Base-by-base conservation (phyloP, 2,113 vertebrate genomes). In the Etheostoma spectabile region DNA sequence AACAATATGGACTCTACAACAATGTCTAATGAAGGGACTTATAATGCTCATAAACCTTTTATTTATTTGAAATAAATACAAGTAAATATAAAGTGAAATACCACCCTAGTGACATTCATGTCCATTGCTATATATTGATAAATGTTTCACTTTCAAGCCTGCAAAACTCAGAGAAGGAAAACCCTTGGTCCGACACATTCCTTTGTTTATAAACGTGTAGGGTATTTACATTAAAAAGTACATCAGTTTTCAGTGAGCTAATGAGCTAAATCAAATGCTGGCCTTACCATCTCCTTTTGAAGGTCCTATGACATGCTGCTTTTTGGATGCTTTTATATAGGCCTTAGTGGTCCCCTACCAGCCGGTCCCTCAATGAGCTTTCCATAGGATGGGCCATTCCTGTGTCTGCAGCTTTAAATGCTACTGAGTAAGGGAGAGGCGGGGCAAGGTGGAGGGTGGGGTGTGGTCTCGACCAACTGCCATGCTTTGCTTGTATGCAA, bases 271-370 rank as follows among this genome's bases (percentile, higher is more conserved):
- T 70, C 85, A 91, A 87, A 83, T 19, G 55, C 59, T 68, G 67
- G 77, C n/a, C 73, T 79, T 85, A 80, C 80, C 72, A 62, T 86
- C 64, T 82, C 63, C 66, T 57, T 84, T 94, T 90, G 94, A 91
- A 27, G 27, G 27, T 27, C 27, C 27, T 27, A 27, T 27, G 27
- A 27, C 27, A 3, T 27, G 27, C 27, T 27, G 30, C 30, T 30
- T 30, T 30, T 30, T 30, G 30, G 30, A 30, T 30, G 30, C 30
- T 30, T 30, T 30, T 3, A 30, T 30, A 4, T 30, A 30, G 30
- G 30, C 30, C 30, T 3, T 30, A 30, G 30, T 30, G 30, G 30
- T 30, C 30, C 30, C 30, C 30, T 30, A 30, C 4, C 30, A 30
- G 30, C 30, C 30, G 4, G 30, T 30, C 30, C 30, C 30, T 30